Evolutionary conservation across 1,140 invertebrate genomes (phyloP).

Genomic region (Geopemphigus sp.): DNA sequence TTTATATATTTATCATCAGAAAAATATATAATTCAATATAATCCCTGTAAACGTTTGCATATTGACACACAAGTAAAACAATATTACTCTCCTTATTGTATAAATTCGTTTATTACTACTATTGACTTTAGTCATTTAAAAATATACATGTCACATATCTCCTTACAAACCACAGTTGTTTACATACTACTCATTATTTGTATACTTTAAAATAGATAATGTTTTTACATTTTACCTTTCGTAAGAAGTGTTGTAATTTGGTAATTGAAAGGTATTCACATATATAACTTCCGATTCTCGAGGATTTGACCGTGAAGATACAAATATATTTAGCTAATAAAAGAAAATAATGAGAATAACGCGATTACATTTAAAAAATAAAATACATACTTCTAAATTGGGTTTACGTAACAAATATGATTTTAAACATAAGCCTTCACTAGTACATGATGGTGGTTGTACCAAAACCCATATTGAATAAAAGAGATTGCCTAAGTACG

Average conservation of each 20-base stretch:
- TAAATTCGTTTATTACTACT: too few species aligned
- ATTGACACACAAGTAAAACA: too few species aligned
- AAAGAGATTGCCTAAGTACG: constrained; percentile 28
- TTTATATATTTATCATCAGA: too few species aligned
- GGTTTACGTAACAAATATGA: constrained; percentile 30
- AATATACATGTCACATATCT: too few species aligned
- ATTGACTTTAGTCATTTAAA: too few species aligned
- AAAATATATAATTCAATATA: too few species aligned
- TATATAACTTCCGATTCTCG: constrained; percentile 26
- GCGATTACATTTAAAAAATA: neutral
- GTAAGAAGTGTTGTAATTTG: constrained; percentile 30
- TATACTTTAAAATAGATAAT: neutral
- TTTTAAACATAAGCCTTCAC: constrained; percentile 42
- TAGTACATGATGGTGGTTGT: constrained; percentile 35
- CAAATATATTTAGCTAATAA: constrained; percentile 31
- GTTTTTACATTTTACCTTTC: constrained; percentile 31
- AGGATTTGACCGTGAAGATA: constrained; percentile 8
- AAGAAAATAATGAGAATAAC: neutral
- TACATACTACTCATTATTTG: neutral
- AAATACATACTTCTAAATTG: constrained; percentile 38
- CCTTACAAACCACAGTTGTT: too few species aligned
- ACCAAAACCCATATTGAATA: constrained; percentile 43
- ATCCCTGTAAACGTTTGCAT: too few species aligned
- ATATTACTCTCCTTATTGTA: too few species aligned
- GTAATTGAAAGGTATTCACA: neutral